Percentiles rank a stretch among this genome's conserved stretches.
Evolutionary conservation across 2,888 invertebrate genomes (phyloP).

Genomic region (Ashinkailepas kermadecensis): DNA sequence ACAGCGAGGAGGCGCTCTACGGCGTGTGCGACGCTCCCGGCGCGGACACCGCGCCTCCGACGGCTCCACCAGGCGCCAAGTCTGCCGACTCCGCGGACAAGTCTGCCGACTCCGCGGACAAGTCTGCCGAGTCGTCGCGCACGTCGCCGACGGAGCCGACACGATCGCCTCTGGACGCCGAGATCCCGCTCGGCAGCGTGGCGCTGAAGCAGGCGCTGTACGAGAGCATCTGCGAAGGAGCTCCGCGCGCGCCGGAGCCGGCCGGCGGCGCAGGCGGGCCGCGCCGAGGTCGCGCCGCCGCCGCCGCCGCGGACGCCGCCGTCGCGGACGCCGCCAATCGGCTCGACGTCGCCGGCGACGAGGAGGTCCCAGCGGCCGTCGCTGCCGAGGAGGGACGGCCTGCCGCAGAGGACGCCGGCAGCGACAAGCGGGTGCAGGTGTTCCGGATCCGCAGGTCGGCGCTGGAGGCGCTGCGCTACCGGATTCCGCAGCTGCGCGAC

Average conservation of each 20-base stretch:
- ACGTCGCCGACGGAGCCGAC: neutral
- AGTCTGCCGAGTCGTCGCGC: neutral
- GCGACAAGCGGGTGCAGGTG: neutral
- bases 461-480: neutral
- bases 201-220: slow-evolving; percentile 3
- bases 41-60: neutral
- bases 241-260: neutral
- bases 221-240: neutral
- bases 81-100: neutral
- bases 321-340: no score
- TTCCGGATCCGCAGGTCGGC: neutral
- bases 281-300: slow-evolving; percentile 34
- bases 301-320: neutral
- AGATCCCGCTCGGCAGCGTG: neutral
- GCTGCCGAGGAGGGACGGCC: neutral
- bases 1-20: neutral
- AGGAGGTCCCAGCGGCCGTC: neutral
- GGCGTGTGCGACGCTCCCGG: neutral
- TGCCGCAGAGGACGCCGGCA: neutral
- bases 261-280: neutral
- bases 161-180: neutral
- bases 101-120: neutral
- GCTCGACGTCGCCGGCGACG: neutral
- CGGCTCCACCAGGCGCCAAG: neutral
- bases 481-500: slow-evolving; percentile 35